Conservation (phyloP, 1,140 invertebrate species). For the Listronotus bonariensis region DNA sequence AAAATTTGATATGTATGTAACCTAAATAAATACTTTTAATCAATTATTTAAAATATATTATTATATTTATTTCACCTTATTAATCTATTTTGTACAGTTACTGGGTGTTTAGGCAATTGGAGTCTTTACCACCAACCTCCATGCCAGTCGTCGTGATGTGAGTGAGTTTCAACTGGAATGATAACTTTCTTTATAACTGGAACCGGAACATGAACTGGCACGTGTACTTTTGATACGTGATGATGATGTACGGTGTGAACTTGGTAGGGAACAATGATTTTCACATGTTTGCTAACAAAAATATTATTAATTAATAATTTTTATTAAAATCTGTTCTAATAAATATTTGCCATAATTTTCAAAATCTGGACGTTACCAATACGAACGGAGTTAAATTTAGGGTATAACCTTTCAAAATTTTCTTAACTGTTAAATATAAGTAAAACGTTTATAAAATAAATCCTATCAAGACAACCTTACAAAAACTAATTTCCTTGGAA, state of each 20-base stretch:
- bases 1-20: too few species aligned
- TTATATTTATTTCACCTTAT: not conserved
- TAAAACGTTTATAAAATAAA: too few species aligned
- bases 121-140: conserved; percentile 47
- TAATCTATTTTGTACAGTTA: not conserved
- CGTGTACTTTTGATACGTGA: conserved; percentile 64
- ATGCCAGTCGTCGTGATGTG: conserved; percentile 32
- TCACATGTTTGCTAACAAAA: conserved; percentile 61
- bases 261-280: conserved; percentile 67
- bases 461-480: too few species aligned
- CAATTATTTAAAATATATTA: not conserved
- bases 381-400: too few species aligned
- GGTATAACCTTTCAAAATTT: too few species aligned
- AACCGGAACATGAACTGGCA: conserved; percentile 49
- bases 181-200: conserved; percentile 57
- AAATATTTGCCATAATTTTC: too few species aligned
- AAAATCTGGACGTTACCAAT: too few species aligned
- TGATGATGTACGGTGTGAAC: conserved; percentile 70
- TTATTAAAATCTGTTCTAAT: too few species aligned
- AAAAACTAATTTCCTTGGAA: too few species aligned
- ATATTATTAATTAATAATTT: conserved; percentile 9
- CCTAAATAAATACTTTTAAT: too few species aligned
- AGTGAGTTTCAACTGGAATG: conserved; percentile 43
- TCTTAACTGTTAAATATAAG: too few species aligned
- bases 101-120: too few species aligned